Evolutionary conservation across 2,797 vertebrate species (phyloP), one percentile per base, ranked within the genome.

Genomic region (Sphenopsis melanotis): DNA sequence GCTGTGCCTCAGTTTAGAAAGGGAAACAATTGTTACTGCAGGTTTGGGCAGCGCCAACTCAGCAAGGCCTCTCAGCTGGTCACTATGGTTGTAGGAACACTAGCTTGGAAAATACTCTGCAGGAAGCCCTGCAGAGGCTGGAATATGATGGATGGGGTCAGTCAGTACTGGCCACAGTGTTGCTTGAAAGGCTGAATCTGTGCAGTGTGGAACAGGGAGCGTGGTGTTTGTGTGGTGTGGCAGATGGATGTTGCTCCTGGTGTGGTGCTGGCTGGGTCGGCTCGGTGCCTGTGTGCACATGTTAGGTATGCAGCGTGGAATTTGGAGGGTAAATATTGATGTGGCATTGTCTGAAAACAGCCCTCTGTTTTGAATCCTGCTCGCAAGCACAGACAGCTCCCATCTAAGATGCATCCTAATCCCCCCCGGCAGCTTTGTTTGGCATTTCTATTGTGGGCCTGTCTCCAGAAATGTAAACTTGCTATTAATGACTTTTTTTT

Each of bases 261-360:
- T 69, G 81, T 63, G 61, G 50, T 71, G 56, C 84, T 89, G 75
- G 24, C 66, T 23, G 77, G 44, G 66, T 76, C 3, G 9, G 63
- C 79, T 75, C 0, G 0, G 59, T 88, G 82, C 92, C 71, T 96
- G 92, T 86, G 50, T 7, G 1, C 61, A 89, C 95, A 88, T 3
- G 93, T 70, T 92, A 78, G 87, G 92, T 85, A 94, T 95, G 93
- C 2, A 0, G 71, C 4, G 4, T 87, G 90, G 92, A 96, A 96
- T 95, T 78, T 70, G 50, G 80, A 93, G 80, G 77, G 87, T 89
- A 95, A 96, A 96, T 93, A 93, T 71, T 90, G 94, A 85, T 80
- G 90, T 20, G 3, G 76, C 61, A 59, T 79, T 69, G 89, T 89
- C 92, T 96, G 87, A 88, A 88, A 91, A 93, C 80, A 97, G 3